phyloP scores from a whole-genome alignment of 2,888 invertebrate species.

The Machimus atricapillus region DNA sequence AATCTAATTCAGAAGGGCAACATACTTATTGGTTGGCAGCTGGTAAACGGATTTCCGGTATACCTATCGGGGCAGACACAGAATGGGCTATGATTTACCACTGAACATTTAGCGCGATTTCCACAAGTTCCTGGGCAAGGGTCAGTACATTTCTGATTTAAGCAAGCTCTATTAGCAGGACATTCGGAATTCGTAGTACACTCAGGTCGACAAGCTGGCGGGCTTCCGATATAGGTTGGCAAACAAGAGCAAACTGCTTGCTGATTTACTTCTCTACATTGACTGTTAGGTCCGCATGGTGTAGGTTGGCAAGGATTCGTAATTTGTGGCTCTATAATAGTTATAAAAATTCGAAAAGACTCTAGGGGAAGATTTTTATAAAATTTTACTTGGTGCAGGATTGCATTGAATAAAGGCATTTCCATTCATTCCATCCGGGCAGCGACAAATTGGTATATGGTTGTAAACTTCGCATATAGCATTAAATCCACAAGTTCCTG shows the following conservation, averaged over 20 bases:
- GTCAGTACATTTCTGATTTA: conserved; percentile 73
- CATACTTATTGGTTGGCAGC: conserved; percentile 66
- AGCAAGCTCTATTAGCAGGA: conserved; percentile 73
- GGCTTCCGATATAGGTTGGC: conserved; percentile 69
- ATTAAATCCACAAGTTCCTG: conserved; percentile 74
- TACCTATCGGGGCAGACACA: conserved; percentile 72
- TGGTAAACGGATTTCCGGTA: conserved; percentile 73
- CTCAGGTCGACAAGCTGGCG: conserved; percentile 75
- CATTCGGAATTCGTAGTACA: conserved; percentile 78
- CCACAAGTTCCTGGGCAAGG: conserved; percentile 80
- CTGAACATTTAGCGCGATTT: conserved; percentile 74
- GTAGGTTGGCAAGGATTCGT: conserved; percentile 67
- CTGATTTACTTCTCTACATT: conserved; percentile 69
- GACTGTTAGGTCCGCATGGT: conserved; percentile 71
- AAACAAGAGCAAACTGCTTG: conserved; percentile 76
- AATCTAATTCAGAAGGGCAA: not conserved
- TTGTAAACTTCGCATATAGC: conserved; percentile 77
- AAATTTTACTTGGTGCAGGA: conserved; percentile 64
- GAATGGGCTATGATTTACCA: conserved; percentile 78
- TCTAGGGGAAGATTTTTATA: not conserved
- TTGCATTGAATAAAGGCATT: conserved; percentile 74
- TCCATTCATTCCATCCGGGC: conserved; percentile 69
- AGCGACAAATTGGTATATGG: conserved; percentile 75
- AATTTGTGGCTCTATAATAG: conserved; percentile 11
- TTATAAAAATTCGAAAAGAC: not conserved